These are phyloP conservation scores for Autographa pulchrina DNA, from an alignment of 2,888 invertebrate species.

Conservation along the genomic window DNA sequence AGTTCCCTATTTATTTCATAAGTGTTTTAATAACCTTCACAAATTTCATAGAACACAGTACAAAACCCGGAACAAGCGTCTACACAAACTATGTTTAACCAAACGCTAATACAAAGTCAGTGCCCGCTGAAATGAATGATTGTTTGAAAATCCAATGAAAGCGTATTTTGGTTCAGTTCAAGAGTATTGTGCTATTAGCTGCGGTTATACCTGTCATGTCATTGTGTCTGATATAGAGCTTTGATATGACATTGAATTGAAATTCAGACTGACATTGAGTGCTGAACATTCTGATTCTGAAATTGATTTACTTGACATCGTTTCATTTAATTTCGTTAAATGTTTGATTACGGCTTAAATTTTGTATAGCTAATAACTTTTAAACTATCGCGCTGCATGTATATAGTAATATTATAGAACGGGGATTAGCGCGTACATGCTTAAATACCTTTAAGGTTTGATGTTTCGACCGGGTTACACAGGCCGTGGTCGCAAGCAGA, in stretches of 20 bases:
- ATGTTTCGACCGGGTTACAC: too few relatives aligned
- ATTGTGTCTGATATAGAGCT: slow-evolving; percentile 2
- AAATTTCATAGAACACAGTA: too few relatives aligned
- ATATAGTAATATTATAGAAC: too few relatives aligned
- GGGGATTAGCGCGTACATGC: too few relatives aligned
- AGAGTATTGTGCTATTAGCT: neutral
- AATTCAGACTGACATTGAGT: neutral
- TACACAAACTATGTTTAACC: neutral
- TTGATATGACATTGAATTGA: slow-evolving; percentile 2
- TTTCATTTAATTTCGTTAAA: neutral
- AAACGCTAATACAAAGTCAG: neutral
- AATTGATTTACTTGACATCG: neutral
- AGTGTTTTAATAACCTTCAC: too few relatives aligned
- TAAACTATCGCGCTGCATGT: too few relatives aligned
- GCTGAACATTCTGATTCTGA: neutral
- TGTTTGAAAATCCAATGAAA: slow-evolving; percentile 2
- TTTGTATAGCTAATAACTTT: too few relatives aligned
- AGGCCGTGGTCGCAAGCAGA: too few relatives aligned
- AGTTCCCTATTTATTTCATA: too few relatives aligned
- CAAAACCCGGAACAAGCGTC: too few relatives aligned
- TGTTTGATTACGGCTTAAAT: too few relatives aligned
- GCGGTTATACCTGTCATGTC: neutral
- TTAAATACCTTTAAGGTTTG: too few relatives aligned
- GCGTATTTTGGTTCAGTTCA: neutral
- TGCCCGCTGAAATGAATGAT: slow-evolving; percentile 6